These are phyloP conservation scores for Oenanthe oenanthe DNA, from an alignment of 2,113 vertebrate species.

Conservation along the genomic window DNA sequence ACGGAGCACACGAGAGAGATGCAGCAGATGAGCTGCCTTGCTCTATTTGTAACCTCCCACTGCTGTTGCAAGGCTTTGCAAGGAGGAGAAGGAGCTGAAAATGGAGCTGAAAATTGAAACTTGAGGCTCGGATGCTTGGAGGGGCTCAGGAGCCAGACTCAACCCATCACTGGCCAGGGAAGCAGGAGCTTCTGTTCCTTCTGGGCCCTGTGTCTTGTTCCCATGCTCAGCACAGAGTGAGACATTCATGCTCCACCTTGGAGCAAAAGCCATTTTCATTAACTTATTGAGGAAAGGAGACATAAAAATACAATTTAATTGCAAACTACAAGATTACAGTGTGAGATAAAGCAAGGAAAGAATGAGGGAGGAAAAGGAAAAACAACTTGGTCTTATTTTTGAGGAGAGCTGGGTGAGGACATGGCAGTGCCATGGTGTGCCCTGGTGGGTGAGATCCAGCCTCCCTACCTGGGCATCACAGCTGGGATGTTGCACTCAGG, in stretches of 20 bases:
- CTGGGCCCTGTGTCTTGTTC: not conserved
- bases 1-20: not conserved
- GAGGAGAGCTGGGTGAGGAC: not conserved
- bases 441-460: not conserved
- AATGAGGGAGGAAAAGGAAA: not conserved
- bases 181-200: not conserved
- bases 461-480: not conserved
- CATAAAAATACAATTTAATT: not conserved
- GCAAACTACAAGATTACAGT: not conserved
- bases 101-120: not conserved
- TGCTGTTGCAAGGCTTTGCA: constrained; percentile 20
- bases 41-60: constrained; percentile 30
- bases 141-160: not conserved
- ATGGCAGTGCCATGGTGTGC: not conserved
- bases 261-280: not conserved
- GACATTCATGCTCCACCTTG: not conserved
- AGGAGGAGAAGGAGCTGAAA: constrained; percentile 3
- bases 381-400: not conserved
- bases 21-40: constrained; percentile 34
- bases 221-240: not conserved
- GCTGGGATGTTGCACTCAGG: not conserved
- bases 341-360: not conserved
- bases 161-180: not conserved
- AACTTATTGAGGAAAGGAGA: not conserved
- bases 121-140: not conserved